Evolutionary conservation across 2,888 invertebrate genomes (phyloP), one percentile per base, ranked within the genome.

Genomic region (Calameuta filiformis): DNA sequence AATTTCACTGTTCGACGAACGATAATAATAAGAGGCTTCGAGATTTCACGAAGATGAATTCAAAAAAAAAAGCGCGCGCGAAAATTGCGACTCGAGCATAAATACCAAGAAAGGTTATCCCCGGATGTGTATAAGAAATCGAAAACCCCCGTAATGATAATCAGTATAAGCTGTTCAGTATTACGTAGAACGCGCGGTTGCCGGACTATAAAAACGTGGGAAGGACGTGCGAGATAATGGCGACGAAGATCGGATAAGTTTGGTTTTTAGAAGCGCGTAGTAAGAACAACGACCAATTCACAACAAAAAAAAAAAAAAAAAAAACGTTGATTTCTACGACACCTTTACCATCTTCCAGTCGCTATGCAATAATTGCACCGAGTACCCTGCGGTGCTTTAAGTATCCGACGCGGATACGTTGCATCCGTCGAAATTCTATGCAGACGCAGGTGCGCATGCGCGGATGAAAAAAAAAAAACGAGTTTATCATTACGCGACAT

Each of bases 201-300:
- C 56, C 76, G 75, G 73, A 78, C 40, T 40, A 73, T 3, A 69
- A 56, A 56, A 9, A 33, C 75, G 77, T 77, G 77, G 77, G 77
- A 75, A 75, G 75, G 77, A 75, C 40, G 71, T 56, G 56, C 56
- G 85, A 81, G 84, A 85, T 79, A 79, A 80, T 79, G 76, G 79
- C 83, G 80, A 77, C 84, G 79, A 79, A 56, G 79, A 71, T 83
- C 80, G 83, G 80, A 84, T 80, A 79, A 78, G 77, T 79, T 81
- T 79, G 76, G 75, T 80, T 77, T 73, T 77, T 77, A 79, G 69
- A 56, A 56, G 9, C 56, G 56, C 56, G 56, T 56, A 56, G 56
- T 56, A 56, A 56, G 35, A 68, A 37, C 35, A 30, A 75, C 34
- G 68, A 33, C 56, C 56, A 56, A 23, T 56, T 23, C 56, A 56